Evolutionary conservation across 2,797 vertebrate genomes (phyloP).

Genomic region (Hylomyscus alleni): DNA sequence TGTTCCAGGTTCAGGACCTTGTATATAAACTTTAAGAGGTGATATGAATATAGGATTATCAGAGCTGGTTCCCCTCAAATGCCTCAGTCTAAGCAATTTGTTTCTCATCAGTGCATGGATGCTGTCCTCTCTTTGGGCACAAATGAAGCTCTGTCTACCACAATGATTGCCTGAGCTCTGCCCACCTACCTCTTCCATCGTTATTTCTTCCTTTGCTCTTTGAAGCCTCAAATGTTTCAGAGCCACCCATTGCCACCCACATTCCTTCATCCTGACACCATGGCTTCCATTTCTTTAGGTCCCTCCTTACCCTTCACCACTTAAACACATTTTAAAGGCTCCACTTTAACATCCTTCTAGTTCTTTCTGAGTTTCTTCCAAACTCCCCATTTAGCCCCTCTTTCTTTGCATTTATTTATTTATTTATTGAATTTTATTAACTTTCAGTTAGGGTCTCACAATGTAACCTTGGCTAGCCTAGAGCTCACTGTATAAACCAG

Average conservation of each 20-base stretch:
- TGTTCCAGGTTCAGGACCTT: not conserved
- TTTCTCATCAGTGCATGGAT: not conserved
- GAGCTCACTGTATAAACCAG: not conserved
- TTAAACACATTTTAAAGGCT: not conserved
- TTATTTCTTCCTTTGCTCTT: not conserved
- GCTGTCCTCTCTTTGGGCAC: not conserved
- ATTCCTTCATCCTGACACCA: fast-evolving
- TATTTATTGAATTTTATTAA: not conserved
- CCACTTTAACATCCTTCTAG: not conserved
- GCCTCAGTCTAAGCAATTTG: not conserved
- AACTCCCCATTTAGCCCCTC: not conserved
- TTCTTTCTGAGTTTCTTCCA: constrained; percentile 5
- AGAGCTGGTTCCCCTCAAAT: not conserved
- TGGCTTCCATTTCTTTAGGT: not conserved
- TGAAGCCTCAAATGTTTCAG: fast-evolving
- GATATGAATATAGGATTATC: not conserved
- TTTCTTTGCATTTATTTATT: not conserved
- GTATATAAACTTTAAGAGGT: not conserved
- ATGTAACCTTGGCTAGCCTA: not conserved
- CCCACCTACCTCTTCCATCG: not conserved
- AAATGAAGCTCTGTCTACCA: not conserved
- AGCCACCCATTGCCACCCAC: fast-evolving
- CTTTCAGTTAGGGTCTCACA: not conserved
- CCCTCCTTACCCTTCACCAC: not conserved
- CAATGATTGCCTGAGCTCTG: fast-evolving